Conservation (phyloP, 2,797 vertebrate genomes). For the Hapalemur alaotrensis region DNA sequence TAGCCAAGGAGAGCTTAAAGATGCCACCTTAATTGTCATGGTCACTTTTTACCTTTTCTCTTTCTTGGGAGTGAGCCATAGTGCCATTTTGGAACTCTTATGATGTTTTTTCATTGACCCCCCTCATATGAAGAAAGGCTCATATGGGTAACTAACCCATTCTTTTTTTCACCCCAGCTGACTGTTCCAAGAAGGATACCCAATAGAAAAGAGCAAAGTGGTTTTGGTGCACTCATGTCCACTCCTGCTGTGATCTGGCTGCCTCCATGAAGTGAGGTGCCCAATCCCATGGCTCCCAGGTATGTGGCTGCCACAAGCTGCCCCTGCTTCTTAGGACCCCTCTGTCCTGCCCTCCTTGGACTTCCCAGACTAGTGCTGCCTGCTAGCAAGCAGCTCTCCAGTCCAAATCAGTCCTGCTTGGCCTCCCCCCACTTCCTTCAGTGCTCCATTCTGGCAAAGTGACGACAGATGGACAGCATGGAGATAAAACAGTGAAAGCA, state of each 20-base stretch:
- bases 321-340: too few relatives aligned
- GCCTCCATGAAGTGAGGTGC: neutral
- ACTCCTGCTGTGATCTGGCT: fast-evolving
- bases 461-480: neutral
- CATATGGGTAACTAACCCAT: neutral
- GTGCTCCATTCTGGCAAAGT: neutral
- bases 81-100: neutral
- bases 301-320: too few relatives aligned
- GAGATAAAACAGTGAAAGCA: neutral
- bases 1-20: neutral
- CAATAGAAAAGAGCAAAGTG: neutral
- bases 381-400: neutral
- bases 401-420: neutral
- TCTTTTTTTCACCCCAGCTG: neutral
- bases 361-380: neutral
- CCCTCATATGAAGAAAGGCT: neutral
- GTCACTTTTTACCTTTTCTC: neutral
- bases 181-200: neutral
- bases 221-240: too few relatives aligned
- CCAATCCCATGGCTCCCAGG: neutral
- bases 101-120: neutral
- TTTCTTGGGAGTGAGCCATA: neutral
- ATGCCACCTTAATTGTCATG: neutral
- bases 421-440: neutral
- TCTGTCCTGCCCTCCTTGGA: neutral